phyloP scores from a whole-genome alignment of 1,140 invertebrate species.

The Drosophila albomicans region DNA sequence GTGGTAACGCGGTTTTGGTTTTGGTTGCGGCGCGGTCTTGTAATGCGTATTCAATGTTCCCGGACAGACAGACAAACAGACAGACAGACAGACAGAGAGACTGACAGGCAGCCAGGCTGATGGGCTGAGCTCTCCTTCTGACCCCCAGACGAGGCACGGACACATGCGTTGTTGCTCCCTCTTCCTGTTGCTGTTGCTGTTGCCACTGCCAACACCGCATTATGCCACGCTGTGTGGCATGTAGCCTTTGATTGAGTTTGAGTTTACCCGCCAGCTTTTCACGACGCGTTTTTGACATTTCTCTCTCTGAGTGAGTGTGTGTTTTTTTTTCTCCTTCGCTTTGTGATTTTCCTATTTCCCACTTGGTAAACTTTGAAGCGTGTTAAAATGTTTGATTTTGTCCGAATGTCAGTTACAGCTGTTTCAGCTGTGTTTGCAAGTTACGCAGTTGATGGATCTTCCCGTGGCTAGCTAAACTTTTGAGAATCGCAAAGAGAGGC shows the following conservation, averaged over 20 bases:
- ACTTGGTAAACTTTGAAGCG: slow-evolving; percentile 67
- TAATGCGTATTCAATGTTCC: slow-evolving; percentile 81
- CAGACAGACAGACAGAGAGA: slow-evolving; percentile 13
- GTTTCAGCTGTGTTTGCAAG: slow-evolving; percentile 44
- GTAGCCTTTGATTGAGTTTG: slow-evolving; percentile 72
- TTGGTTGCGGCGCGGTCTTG: slow-evolving; percentile 77
- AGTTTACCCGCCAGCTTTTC: slow-evolving; percentile 66
- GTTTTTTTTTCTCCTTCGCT: not conserved
- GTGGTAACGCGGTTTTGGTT: slow-evolving; percentile 82
- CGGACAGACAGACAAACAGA: slow-evolving; percentile 65
- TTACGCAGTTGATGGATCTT: slow-evolving; percentile 57
- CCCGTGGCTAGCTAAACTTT: slow-evolving; percentile 1
- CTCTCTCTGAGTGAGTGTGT: slow-evolving; percentile 17
- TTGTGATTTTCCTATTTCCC: slow-evolving; percentile 34
- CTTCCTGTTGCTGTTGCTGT: slow-evolving; percentile 20
- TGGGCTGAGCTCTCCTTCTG: slow-evolving; percentile 56
- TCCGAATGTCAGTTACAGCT: slow-evolving; percentile 81
- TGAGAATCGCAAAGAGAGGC: slow-evolving; percentile 6
- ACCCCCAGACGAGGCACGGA: slow-evolving; percentile 73
- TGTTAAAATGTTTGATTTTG: slow-evolving; percentile 82
- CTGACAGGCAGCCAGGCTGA: slow-evolving; percentile 19
- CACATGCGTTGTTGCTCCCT: slow-evolving; percentile 57
- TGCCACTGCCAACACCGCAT: slow-evolving; percentile 61
- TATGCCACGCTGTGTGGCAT: slow-evolving; percentile 69
- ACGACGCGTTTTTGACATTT: slow-evolving; percentile 71